These are phyloP conservation scores for Palythoa heliodiscus DNA, from an alignment of 92 coral and sea anemone genomes.

Conservation along the genomic window DNA sequence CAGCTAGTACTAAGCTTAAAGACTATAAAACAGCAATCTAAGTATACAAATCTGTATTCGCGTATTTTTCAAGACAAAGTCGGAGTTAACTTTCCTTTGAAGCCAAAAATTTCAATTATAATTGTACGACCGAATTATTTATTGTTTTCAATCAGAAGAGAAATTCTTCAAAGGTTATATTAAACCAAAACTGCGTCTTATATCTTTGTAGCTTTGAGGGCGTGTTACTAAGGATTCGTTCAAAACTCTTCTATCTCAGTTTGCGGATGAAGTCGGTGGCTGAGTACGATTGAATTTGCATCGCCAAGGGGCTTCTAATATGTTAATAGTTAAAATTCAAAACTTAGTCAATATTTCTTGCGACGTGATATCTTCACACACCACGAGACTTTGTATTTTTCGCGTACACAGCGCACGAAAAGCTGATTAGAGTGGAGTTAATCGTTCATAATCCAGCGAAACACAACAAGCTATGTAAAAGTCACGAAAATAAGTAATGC, in stretches of 20 bases:
- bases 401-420: constrained; percentile 6
- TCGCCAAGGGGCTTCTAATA: constrained; percentile 38
- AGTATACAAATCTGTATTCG: background rate
- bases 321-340: constrained; percentile 36
- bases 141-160: constrained; percentile 13
- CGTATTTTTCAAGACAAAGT: background rate
- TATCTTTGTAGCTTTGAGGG: background rate
- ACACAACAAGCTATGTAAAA: background rate
- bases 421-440: constrained; percentile 1
- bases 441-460: constrained; percentile 19
- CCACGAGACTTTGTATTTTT: background rate
- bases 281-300: background rate
- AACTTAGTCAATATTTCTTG: constrained; percentile 26
- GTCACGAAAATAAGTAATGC: constrained; percentile 20
- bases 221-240: background rate
- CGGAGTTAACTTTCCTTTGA: background rate
- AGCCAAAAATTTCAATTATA: background rate
- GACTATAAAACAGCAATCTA: constrained; percentile 3
- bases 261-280: background rate
- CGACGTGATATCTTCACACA: background rate
- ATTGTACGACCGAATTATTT: background rate
- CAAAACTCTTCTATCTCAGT: background rate
- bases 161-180: background rate
- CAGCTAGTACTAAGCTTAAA: background rate
- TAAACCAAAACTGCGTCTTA: background rate